A percentile compares a stretch with the other conserved stretches of the same genome.
phyloP scores from a whole-genome alignment of 2,888 invertebrate species.

The Meliscaeva auricollis region DNA sequence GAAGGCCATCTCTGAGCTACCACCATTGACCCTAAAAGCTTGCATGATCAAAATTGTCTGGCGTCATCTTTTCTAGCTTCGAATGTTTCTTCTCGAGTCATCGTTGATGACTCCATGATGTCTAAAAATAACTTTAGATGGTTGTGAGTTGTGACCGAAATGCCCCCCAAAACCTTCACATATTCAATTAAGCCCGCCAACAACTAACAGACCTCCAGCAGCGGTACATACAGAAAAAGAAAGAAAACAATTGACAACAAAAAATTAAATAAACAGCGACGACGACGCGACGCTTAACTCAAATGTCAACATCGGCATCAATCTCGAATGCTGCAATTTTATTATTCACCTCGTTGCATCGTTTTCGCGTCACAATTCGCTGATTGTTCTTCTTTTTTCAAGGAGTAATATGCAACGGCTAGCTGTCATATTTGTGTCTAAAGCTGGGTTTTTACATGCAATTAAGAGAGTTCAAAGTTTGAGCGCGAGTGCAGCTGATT shows the following conservation, averaged over 20 bases:
- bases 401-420: background rate
- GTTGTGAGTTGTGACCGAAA: slow-evolving; percentile 45
- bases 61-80: slow-evolving; percentile 31
- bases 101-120: slow-evolving; percentile 26
- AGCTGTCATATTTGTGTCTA: too few relatives aligned
- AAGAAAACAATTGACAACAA: background rate
- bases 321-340: slow-evolving; percentile 71
- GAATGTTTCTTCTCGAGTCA: background rate
- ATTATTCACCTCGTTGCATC: slow-evolving; percentile 71
- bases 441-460: background rate
- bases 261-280: slow-evolving; percentile 6
- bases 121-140: slow-evolving; percentile 23
- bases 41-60: slow-evolving; percentile 9
- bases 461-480: slow-evolving; percentile 10
- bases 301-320: slow-evolving; percentile 73
- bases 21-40: slow-evolving; percentile 34
- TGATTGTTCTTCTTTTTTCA: slow-evolving; percentile 38
- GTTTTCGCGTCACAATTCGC: slow-evolving; percentile 68
- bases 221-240: slow-evolving; percentile 19
- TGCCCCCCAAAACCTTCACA: slow-evolving; percentile 58
- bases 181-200: slow-evolving; percentile 39
- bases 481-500: slow-evolving; percentile 52
- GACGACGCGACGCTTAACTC: slow-evolving; percentile 50
- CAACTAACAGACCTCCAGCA: slow-evolving; percentile 55
- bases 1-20: background rate